These are phyloP conservation scores for Ischnus inquisitorius DNA, from an alignment of 2,888 invertebrate species.

Conservation along the genomic window DNA sequence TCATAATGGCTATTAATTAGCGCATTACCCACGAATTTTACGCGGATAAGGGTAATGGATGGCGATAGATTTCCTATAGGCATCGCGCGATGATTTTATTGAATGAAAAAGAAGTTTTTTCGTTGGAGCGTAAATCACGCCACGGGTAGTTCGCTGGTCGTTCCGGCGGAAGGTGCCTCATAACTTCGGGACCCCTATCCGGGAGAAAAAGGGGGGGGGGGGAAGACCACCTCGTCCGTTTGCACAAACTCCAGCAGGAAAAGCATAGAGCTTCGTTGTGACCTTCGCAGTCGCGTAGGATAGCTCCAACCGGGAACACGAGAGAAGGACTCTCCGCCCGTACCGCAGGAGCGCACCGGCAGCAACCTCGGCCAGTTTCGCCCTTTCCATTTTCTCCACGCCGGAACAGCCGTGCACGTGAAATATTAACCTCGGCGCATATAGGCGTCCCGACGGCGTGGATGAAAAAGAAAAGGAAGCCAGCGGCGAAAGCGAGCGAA, in stretches of 20 bases:
- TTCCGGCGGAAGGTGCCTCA: conserved; percentile 81
- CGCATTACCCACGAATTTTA: too few relatives aligned
- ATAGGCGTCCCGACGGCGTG: conserved; percentile 69
- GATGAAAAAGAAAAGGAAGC: conserved; percentile 47
- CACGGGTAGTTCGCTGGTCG: conserved; percentile 78
- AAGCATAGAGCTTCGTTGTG: conserved; percentile 61
- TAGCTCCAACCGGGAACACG: conserved; percentile 44
- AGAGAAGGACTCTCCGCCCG: conserved; percentile 43
- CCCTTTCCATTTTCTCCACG: conserved; percentile 82
- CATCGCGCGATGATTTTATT: conserved; percentile 76
- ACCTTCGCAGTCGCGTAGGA: conserved; percentile 68
- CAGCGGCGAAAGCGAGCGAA: conserved; percentile 27
- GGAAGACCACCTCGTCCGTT: conserved; percentile 62
- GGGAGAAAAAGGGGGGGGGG: too few relatives aligned
- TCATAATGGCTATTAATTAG: not conserved
- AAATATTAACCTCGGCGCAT: conserved; percentile 82
- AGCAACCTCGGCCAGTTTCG: conserved; percentile 54
- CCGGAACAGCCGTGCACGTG: conserved; percentile 82
- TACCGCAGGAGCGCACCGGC: conserved; percentile 41
- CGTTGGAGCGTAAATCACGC: conserved; percentile 79
- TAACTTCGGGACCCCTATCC: conserved; percentile 78
- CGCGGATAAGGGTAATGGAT: not conserved
- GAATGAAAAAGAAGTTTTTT: conserved; percentile 77
- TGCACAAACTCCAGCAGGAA: conserved; percentile 51
- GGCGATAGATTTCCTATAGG: conserved; percentile 22